Percentiles rank a stretch among this genome's conserved stretches.
These are phyloP conservation scores for Platynereis dumerilii DNA, from an alignment of 2,888 invertebrate genomes.

Conservation along the genomic window DNA sequence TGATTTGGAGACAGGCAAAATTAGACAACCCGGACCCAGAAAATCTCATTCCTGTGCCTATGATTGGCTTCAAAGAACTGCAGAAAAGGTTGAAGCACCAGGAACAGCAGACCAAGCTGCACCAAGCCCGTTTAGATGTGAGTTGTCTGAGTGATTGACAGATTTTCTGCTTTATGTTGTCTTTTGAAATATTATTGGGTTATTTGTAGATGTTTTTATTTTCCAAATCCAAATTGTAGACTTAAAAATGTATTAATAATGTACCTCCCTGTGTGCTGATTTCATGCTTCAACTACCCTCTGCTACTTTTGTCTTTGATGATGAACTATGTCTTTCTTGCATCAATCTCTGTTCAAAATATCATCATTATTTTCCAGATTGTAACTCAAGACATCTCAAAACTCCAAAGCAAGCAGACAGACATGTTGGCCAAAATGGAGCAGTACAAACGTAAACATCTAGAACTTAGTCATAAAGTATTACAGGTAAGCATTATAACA, in stretches of 20 bases:
- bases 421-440: conserved; percentile 79
- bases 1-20: conserved; percentile 95
- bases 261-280: too few species aligned
- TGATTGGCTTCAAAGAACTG: conserved; percentile 82
- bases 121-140: conserved; percentile 76
- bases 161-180: too few species aligned
- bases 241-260: too few species aligned
- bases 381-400: conserved; percentile 79
- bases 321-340: too few species aligned
- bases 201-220: too few species aligned
- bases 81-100: conserved; percentile 82
- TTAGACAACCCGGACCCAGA: conserved; percentile 92
- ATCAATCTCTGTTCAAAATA: too few species aligned
- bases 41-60: conserved; percentile 89
- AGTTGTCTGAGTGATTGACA: too few species aligned
- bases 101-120: conserved; percentile 73
- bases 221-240: too few species aligned
- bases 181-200: not conserved
- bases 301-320: too few species aligned
- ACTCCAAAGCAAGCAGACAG: conserved; percentile 81
- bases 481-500: conserved; percentile 76
- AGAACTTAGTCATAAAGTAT: conserved; percentile 81
- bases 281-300: too few species aligned
- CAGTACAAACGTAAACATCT: conserved; percentile 83
- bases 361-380: conserved; percentile 51